A percentile compares a stretch with the other conserved stretches of the same genome.
phyloP scores from a whole-genome alignment of 2,113 vertebrate species.

The Elanoides forficatus region DNA sequence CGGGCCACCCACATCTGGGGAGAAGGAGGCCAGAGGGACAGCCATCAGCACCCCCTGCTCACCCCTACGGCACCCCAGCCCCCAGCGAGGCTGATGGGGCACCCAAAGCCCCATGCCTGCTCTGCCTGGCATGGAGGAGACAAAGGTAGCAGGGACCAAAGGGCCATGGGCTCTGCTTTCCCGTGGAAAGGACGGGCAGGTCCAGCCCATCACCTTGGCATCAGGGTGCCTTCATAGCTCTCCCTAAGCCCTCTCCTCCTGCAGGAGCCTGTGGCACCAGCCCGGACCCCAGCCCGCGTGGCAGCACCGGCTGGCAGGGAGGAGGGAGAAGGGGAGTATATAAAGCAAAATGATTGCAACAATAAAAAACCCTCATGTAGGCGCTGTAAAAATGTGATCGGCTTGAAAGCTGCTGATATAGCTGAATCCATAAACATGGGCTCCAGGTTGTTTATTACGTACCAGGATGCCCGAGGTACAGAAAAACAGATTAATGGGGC shows the following conservation, averaged over 20 bases:
- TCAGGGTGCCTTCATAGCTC: background rate
- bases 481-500: constrained; percentile 45
- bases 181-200: background rate
- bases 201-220: background rate
- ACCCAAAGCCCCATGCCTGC: rapidly evolving
- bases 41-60: background rate
- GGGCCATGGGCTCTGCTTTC: background rate
- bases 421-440: constrained; percentile 72
- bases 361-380: constrained; percentile 71
- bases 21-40: background rate
- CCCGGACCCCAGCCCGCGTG: background rate
- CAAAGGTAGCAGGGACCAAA: background rate
- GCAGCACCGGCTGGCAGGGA: background rate
- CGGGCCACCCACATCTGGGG: constrained; percentile 89
- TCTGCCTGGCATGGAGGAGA: rapidly evolving
- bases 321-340: constrained; percentile 42
- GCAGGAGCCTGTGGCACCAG: rapidly evolving
- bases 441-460: constrained; percentile 54
- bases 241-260: background rate
- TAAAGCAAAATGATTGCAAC: constrained; percentile 74
- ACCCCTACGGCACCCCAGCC: no score
- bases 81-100: background rate
- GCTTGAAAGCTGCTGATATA: constrained; percentile 75
- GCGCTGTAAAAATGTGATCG: constrained; percentile 57
- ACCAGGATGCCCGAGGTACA: background rate